Evolutionary conservation across 2,797 vertebrate genomes (phyloP), one percentile per base, ranked within the genome.

Genomic region (Lepidocolaptes lacrymiger): DNA sequence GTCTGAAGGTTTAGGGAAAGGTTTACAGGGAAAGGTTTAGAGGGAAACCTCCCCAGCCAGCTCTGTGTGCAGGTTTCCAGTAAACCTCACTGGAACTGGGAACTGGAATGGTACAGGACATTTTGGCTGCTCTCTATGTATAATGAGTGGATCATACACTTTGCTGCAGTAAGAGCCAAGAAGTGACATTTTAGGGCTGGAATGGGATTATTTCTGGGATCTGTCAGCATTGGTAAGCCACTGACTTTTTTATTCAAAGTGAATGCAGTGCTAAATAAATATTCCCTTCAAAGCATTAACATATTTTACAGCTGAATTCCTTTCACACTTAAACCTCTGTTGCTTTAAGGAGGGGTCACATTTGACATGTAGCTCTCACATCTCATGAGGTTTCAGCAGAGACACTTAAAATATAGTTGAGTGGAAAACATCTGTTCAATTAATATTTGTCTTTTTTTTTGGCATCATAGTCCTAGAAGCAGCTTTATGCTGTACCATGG

Each of bases 361-460:
- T 34, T 37, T 89, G 36, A 91, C 87, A 39, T 64, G 93, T 15
- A 76, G 67, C 44, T 72, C 93, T 93, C 20, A 7, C 74, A 62
- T 95, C 85, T 85, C 79, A 27, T 5, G n/a, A 76, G 91, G 91
- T 63, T 96, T 88, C 69, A 87, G 85, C 87, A 43, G 56, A 76
- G 67, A 76, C 30, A 72, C 26, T 66, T 52, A 27, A 78, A 84
- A 72, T 8, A 59, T 28, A 66, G n/a, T 5, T 39, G 58, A 79
- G 44, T 67, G 78, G 87, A 89, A 91, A 92, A 87, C 75, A 92
- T 37, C 91, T 94, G 78, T 44, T 89, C 75, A 59, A 49, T 91
- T 89, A 73, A 44, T 34, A 52, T 69, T 82, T 61, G 36, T 77
- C 72, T 75, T 14, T 54, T 85, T 72, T 88, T 67, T 73, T 82